A percentile compares a stretch with the other conserved stretches of the same genome.
Evolutionary conservation across 2,888 invertebrate genomes (phyloP).

Genomic region (Drosophila stalkeri): DNA sequence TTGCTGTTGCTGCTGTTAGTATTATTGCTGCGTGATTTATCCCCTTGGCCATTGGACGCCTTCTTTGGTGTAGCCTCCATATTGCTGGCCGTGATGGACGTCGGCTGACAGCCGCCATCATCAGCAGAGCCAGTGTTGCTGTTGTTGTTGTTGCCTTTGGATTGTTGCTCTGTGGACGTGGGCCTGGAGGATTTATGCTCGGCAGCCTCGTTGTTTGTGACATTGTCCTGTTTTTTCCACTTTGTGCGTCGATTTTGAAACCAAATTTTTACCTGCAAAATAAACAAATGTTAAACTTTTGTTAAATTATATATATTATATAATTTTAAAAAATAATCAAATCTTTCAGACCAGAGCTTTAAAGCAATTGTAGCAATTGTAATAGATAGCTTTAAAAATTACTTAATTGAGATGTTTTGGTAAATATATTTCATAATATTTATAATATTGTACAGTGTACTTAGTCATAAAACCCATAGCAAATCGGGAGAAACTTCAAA

Average conservation of each 20-base stretch:
- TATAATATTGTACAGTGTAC: too few species aligned
- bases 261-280: constrained; percentile 84
- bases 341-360: too few species aligned
- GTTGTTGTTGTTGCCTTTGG: constrained; percentile 24
- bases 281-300: neutral
- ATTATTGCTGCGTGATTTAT: constrained; percentile 53
- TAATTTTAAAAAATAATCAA: too few species aligned
- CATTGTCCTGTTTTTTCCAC: constrained; percentile 96
- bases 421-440: too few species aligned
- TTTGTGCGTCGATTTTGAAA: constrained; percentile 85
- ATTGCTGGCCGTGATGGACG: constrained; percentile 29
- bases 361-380: too few species aligned
- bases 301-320: neutral
- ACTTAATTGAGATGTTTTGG: too few species aligned
- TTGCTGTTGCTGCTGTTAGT: constrained; percentile 44
- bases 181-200: constrained; percentile 84
- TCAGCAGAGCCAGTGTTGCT: constrained; percentile 33
- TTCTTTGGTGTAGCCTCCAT: constrained; percentile 49
- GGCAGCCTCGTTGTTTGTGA: constrained; percentile 94
- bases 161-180: constrained; percentile 20
- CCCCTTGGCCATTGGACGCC: constrained; percentile 50
- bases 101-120: constrained; percentile 35
- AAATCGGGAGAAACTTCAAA: too few species aligned
- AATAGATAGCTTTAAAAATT: too few species aligned
- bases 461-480: too few species aligned